phyloP scores from a whole-genome alignment of 2,113 vertebrate genomes.

The Columba janthina region DNA sequence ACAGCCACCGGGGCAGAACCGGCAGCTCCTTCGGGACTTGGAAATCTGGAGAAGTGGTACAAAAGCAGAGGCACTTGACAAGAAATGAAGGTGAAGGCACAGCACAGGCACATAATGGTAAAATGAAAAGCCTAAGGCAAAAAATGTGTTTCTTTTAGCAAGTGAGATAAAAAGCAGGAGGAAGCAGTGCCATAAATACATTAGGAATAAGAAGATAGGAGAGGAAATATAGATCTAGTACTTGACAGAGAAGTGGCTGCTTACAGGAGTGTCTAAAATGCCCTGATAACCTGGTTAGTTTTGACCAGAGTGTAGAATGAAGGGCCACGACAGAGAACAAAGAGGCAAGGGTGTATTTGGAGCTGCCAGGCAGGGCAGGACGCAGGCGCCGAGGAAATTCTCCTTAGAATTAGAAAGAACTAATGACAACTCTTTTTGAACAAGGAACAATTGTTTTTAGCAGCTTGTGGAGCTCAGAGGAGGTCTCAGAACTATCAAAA shows the following conservation, averaged over 20 bases:
- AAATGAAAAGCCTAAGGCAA: not conserved
- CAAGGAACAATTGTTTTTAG: conserved; percentile 15
- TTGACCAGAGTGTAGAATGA: not conserved
- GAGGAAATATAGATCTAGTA: not conserved
- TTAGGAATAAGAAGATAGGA: not conserved
- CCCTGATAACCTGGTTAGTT: not conserved
- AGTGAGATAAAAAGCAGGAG: not conserved
- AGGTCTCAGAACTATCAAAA: conserved; percentile 16
- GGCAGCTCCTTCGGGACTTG: not conserved
- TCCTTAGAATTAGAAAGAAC: not conserved
- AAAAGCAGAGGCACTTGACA: not conserved
- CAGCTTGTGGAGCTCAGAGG: not conserved
- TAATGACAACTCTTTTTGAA: not conserved
- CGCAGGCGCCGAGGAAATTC: not conserved
- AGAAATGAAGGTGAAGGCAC: not conserved
- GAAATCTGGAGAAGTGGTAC: not conserved
- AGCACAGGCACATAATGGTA: not conserved
- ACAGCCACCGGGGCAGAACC: fast-evolving
- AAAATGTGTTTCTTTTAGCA: not conserved
- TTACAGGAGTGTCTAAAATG: not conserved
- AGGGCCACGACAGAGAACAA: not conserved
- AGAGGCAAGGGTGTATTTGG: not conserved
- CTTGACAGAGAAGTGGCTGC: not conserved
- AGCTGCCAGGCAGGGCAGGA: not conserved
- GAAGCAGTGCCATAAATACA: not conserved